Conservation (phyloP, 2,113 vertebrate genomes). For the Gymnarchus niloticus region DNA sequence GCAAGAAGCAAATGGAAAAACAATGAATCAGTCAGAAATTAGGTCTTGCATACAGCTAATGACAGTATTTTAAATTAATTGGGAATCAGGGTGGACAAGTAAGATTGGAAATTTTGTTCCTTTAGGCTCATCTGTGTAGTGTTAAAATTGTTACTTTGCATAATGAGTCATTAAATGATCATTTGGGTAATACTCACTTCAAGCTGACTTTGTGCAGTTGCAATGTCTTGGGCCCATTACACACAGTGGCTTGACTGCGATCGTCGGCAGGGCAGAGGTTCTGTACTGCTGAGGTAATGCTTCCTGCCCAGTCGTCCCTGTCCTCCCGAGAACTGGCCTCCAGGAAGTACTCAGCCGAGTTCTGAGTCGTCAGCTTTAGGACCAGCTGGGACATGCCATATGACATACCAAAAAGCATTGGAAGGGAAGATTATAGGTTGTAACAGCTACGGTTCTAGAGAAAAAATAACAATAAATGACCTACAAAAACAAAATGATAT, state of each 20-base stretch:
- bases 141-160: not conserved
- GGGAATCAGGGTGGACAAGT: not conserved
- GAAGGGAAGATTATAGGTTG: not conserved
- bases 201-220: constrained; percentile 73
- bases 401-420: not conserved
- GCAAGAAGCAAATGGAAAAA: not conserved
- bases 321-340: constrained; percentile 86
- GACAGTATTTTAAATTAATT: not conserved
- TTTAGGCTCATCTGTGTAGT: not conserved
- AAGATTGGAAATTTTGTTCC: not conserved
- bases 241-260: constrained; percentile 46
- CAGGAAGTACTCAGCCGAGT: constrained; percentile 75
- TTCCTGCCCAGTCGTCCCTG: constrained; percentile 82
- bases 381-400: constrained; percentile 61
- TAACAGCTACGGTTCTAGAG: too few relatives aligned
- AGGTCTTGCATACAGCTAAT: not conserved
- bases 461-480: not conserved
- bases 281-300: constrained; percentile 70
- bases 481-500: not conserved
- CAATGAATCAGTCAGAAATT: not conserved
- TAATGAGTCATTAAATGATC: not conserved
- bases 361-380: constrained; percentile 77
- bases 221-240: constrained; percentile 61
- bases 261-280: constrained; percentile 59
- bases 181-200: constrained; percentile 58